Evolutionary conservation across 2,888 invertebrate genomes (phyloP).

Genomic region (Drosophila macrospina): DNA sequence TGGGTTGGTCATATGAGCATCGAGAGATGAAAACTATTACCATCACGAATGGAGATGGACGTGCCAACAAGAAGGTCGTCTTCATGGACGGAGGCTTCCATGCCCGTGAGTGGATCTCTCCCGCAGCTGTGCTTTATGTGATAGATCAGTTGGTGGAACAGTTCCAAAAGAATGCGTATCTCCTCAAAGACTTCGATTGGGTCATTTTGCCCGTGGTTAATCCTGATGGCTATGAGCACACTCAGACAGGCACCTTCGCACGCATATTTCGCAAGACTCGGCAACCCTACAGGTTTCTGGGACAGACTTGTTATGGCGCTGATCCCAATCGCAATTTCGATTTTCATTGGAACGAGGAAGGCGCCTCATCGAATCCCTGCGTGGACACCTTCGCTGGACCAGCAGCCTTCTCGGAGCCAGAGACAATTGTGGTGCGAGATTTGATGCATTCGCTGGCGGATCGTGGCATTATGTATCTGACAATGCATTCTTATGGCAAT

Average conservation of each 20-base stretch:
- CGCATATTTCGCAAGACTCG: conserved; percentile 90
- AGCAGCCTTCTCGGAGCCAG: conserved; percentile 89
- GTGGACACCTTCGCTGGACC: conserved; percentile 88
- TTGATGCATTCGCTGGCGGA: conserved; percentile 86
- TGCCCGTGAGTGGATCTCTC: conserved; percentile 90
- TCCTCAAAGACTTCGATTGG: conserved; percentile 88
- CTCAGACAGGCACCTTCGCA: conserved; percentile 83
- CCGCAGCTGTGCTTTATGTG: conserved; percentile 87
- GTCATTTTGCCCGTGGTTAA: conserved; percentile 89
- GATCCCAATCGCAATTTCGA: conserved; percentile 92
- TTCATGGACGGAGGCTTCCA: conserved; percentile 88
- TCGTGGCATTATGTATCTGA: conserved; percentile 88
- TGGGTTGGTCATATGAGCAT: conserved; percentile 88
- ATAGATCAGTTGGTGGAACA: conserved; percentile 86
- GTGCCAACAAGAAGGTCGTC: conserved; percentile 86
- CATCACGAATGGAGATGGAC: conserved; percentile 86
- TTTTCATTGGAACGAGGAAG: conserved; percentile 89
- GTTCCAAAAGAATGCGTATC: conserved; percentile 82
- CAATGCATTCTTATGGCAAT: conserved; percentile 91
- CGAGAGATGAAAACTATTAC: conserved; percentile 88
- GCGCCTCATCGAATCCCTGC: conserved; percentile 86
- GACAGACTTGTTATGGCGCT: conserved; percentile 87
- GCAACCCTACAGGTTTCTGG: conserved; percentile 81
- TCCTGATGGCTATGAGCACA: conserved; percentile 90
- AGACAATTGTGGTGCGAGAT: conserved; percentile 87